A percentile compares a stretch with the other conserved stretches of the same genome.
Conservation (phyloP, 1,140 invertebrate species). For the Neodiprion lecontei region DNA sequence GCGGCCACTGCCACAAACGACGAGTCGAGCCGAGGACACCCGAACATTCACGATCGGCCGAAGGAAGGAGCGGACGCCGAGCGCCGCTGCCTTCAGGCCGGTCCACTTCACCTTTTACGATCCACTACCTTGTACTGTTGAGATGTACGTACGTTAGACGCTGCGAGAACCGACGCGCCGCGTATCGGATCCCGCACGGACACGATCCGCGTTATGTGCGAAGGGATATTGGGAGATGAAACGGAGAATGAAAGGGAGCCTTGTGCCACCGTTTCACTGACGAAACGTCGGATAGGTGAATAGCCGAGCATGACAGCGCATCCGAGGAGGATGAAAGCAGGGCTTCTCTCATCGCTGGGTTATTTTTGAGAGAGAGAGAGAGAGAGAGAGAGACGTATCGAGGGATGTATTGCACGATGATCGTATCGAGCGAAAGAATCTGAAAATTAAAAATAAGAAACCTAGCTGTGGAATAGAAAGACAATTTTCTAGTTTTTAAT, state of each 20-base stretch:
- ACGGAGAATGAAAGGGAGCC: conserved; percentile 3
- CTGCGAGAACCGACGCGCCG: conserved; percentile 31
- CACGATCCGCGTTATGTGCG: conserved; percentile 30
- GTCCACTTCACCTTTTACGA: conserved; percentile 16
- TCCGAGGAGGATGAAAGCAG: no score
- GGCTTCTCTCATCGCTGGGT: no score
- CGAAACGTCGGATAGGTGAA: not conserved
- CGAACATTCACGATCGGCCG: conserved; percentile 26
- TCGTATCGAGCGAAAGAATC: no score
- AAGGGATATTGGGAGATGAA: conserved; percentile 51
- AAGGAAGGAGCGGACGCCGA: not conserved
- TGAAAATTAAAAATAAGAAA: no score
- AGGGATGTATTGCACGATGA: no score
- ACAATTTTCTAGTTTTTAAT: no score
- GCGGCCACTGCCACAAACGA: conserved; percentile 39
- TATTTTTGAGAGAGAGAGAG: no score
- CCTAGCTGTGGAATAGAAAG: no score
- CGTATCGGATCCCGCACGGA: conserved; percentile 24
- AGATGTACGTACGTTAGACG: conserved; percentile 12
- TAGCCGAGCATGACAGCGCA: no score
- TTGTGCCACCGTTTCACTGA: not conserved
- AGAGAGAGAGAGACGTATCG: no score
- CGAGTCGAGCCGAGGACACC: conserved; percentile 21
- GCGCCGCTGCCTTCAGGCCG: conserved; percentile 1
- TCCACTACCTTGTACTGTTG: not conserved